phyloP scores from a whole-genome alignment of 2,888 invertebrate genomes.

The Cataglyphis albicans region DNA sequence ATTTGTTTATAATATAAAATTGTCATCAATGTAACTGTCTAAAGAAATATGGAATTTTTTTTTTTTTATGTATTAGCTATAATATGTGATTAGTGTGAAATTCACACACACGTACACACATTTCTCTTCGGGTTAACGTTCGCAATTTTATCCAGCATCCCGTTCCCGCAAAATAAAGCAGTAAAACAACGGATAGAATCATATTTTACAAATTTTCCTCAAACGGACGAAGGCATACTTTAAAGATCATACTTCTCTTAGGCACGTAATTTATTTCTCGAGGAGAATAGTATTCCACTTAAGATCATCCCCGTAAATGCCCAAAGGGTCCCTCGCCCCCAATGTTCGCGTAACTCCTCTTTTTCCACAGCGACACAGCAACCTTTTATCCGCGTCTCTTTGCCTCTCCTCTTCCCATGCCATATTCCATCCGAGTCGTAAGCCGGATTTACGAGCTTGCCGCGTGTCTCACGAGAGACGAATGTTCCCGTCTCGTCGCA shows the following conservation, averaged over 20 bases:
- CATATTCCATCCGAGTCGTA: slow-evolving; percentile 40
- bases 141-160: not conserved
- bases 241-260: slow-evolving; percentile 3
- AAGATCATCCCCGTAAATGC: slow-evolving; percentile 35
- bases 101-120: no score
- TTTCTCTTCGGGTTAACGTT: not conserved
- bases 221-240: not conserved
- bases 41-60: not conserved
- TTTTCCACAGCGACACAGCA: not conserved
- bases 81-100: not conserved
- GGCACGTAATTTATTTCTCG: slow-evolving; percentile 39
- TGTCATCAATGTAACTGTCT: not conserved
- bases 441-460: slow-evolving; percentile 51
- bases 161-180: slow-evolving; percentile 42
- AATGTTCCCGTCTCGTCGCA: slow-evolving; percentile 17
- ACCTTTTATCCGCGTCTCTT: not conserved
- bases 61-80: not conserved
- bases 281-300: slow-evolving; percentile 26
- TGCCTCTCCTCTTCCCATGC: not conserved
- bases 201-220: not conserved
- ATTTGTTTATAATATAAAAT: not conserved
- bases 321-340: slow-evolving; percentile 1
- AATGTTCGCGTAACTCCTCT: slow-evolving; percentile 12
- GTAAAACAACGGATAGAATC: not conserved
- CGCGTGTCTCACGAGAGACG: slow-evolving; percentile 29